Base-by-base conservation (phyloP, 2,113 vertebrate genomes). In the Pelecanus crispus region DNA sequence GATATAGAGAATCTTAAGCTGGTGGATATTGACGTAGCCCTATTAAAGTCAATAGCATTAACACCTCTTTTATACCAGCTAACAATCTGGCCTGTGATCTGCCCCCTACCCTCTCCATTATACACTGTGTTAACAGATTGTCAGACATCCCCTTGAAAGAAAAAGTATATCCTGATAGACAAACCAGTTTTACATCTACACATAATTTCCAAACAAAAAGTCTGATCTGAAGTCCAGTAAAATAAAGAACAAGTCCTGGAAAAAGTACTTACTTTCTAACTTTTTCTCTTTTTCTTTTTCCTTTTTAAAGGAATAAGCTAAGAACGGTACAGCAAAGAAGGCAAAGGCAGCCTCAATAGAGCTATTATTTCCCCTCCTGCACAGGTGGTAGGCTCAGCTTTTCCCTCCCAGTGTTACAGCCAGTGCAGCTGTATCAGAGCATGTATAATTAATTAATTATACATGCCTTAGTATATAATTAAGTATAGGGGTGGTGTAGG, bases 381-480 rank as follows among this genome's bases (percentile, higher is more conserved):
- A 96, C 95, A 95, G 96, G 92, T 96, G 95, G 95, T 90, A 93
- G 47, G 47, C 90, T 94, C 86, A 96, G 68, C 31, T 81, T 92
- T 84, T 81, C 80, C 49, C 68, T 92, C 88, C 52, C 86, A 84
- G 44, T 72, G 82, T 86, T 94, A 89, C 0, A 66, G 66, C 70
- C 78, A 93, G 45, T 70, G 86, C 90, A 96, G 96, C 90, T 97
- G 95, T 93, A 95, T 81, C 72, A 90, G 86, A 93, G 72, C 56
- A 92, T 91, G 95, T 92, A 94, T 92, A 96, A 96, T 95, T 95
- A 95, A 94, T 95, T 95, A 96, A 96, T 96, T 97, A 94, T 93
- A 95, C 93, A 90, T 96, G 84, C 90, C 86, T 90, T 89, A 87
- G 87, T 93, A 94, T 94, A 94, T 95, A 87, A 95, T 95, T 94